These are phyloP conservation scores for Lasiurus cinereus DNA, from an alignment of 2,113 vertebrate genomes.

Conservation along the genomic window DNA sequence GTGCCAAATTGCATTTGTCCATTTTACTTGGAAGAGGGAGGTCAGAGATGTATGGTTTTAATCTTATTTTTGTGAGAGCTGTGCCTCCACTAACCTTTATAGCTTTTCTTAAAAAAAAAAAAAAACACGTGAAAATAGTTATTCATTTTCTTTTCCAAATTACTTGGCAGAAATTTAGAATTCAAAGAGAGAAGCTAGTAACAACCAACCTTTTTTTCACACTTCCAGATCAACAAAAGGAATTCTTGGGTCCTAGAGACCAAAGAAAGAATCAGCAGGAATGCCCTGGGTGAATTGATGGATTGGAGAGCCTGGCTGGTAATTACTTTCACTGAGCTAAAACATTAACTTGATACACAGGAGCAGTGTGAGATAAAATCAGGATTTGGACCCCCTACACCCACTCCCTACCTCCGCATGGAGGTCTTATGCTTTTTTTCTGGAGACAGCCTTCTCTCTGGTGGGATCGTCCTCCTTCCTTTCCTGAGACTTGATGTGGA, in stretches of 20 bases:
- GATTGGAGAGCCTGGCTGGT: constrained; percentile 72
- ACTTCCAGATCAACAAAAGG: constrained; percentile 77
- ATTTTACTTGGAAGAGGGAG: constrained; percentile 56
- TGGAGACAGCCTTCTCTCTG: constrained; percentile 37
- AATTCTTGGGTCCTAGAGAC: constrained; percentile 80
- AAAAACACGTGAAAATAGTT: constrained; percentile 44
- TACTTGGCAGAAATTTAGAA: constrained; percentile 77
- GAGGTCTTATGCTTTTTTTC: background rate
- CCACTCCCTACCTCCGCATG: background rate
- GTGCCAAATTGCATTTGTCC: constrained; percentile 74
- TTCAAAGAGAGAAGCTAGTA: constrained; percentile 70
- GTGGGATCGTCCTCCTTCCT: background rate
- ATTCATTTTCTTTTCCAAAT: constrained; percentile 79
- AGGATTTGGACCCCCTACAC: constrained; percentile 1
- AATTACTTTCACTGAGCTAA: constrained; percentile 79
- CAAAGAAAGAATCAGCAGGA: constrained; percentile 76
- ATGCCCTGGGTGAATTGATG: constrained; percentile 70
- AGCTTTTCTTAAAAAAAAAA: constrained; percentile 63
- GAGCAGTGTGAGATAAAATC: constrained; percentile 64
- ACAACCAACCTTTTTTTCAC: constrained; percentile 71
- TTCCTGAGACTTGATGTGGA: background rate
- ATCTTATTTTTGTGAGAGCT: constrained; percentile 74
- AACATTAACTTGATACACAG: constrained; percentile 68
- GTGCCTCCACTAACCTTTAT: constrained; percentile 39
- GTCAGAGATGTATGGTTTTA: constrained; percentile 77